phyloP scores from a whole-genome alignment of 2,797 vertebrate species.

The Australoheros facetus region DNA sequence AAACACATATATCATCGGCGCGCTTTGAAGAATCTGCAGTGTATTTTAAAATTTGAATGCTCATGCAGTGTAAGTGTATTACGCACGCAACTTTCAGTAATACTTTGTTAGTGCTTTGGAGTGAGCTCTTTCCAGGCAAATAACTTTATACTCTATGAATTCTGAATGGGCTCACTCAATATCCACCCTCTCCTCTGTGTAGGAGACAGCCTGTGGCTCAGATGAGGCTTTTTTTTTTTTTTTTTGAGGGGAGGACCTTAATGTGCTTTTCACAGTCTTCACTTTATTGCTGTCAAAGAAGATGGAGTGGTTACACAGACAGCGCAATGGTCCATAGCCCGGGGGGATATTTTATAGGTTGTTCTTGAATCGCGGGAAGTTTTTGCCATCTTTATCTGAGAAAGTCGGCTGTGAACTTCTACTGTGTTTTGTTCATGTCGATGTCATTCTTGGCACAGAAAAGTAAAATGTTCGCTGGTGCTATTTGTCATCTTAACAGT shows the following conservation, averaged over 20 bases:
- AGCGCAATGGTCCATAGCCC: conserved; percentile 58
- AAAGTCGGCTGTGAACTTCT: conserved; percentile 4
- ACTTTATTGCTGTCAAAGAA: conserved; percentile 70
- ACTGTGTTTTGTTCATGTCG: conserved; percentile 17
- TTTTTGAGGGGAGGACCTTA: conserved; percentile 37
- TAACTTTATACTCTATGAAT: conserved; percentile 42
- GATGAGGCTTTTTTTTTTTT: conserved; percentile 42
- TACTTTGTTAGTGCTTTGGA: conserved; percentile 20
- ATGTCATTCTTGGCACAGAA: conserved; percentile 12
- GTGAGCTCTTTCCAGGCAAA: conserved; percentile 33
- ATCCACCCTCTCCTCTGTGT: conserved; percentile 47
- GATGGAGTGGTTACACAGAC: conserved; percentile 67
- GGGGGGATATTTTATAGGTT: conserved; percentile 52
- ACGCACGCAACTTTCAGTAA: conserved; percentile 20
- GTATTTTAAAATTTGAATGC: background rate
- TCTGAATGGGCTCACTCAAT: conserved; percentile 59
- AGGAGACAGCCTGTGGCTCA: conserved; percentile 58
- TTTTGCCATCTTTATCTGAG: conserved; percentile 25
- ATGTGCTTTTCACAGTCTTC: conserved; percentile 74
- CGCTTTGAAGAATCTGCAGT: conserved; percentile 22
- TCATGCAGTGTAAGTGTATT: background rate
- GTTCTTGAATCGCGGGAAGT: conserved; percentile 41
- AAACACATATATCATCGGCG: conserved; percentile 20
- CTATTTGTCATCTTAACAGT: conserved; percentile 22
- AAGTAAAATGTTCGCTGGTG: background rate